These are phyloP conservation scores for Corella eumyota DNA, from an alignment of 23 tunicate genomes.

Conservation along the genomic window DNA sequence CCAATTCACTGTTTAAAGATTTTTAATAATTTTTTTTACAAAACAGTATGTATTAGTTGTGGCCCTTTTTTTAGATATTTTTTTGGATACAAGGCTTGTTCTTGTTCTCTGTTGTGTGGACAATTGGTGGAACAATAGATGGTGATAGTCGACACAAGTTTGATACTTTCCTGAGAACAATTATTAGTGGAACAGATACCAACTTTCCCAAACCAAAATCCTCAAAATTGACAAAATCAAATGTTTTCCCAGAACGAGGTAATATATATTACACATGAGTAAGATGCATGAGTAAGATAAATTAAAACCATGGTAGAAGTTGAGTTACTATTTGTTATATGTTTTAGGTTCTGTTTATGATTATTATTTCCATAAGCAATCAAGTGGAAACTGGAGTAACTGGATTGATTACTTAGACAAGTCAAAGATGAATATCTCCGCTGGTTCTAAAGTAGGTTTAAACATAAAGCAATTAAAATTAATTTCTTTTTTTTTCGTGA, in stretches of 20 bases:
- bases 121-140: slow-evolving; percentile 88
- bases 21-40: too few species aligned
- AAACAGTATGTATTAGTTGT: too few species aligned
- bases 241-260: slow-evolving; percentile 96
- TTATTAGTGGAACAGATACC: slow-evolving; percentile 76
- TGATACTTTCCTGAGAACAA: slow-evolving; percentile 62
- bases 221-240: slow-evolving; percentile 74
- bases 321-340: too few species aligned
- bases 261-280: too few species aligned
- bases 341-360: slow-evolving; percentile 74
- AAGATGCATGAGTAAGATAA: too few species aligned
- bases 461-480: too few species aligned
- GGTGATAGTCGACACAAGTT: slow-evolving; percentile 78
- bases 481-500: too few species aligned
- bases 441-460: slow-evolving; percentile 58
- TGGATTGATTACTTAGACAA: slow-evolving; percentile 75
- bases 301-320: too few species aligned
- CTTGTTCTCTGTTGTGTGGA: slow-evolving; percentile 85
- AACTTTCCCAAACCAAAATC: slow-evolving; percentile 89
- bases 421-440: slow-evolving; percentile 26
- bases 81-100: slow-evolving; percentile 95
- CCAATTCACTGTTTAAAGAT: too few species aligned
- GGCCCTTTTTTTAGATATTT: slow-evolving; percentile 32
- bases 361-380: slow-evolving; percentile 69
- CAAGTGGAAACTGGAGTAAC: slow-evolving; percentile 78